These are phyloP conservation scores for Acanthornis magna DNA, from an alignment of 2,797 vertebrate species.

Conservation along the genomic window DNA sequence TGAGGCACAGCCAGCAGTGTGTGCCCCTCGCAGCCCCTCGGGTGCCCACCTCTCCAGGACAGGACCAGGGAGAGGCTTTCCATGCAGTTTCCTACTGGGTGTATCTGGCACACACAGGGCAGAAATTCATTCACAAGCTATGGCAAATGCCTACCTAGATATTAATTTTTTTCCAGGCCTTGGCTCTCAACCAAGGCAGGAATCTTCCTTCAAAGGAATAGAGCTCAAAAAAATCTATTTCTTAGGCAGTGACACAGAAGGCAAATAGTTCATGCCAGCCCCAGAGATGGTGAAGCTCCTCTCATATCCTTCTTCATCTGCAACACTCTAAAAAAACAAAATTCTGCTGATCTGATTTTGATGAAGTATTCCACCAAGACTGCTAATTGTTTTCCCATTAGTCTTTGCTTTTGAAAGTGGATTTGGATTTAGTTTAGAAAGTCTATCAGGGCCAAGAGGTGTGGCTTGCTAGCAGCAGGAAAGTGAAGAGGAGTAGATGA, in stretches of 20 bases:
- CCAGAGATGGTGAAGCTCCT: not conserved
- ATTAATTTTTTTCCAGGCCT: not conserved
- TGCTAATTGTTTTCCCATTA: conserved; percentile 1
- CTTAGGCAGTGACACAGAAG: not conserved
- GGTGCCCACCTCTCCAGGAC: not conserved
- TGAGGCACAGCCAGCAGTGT: not conserved
- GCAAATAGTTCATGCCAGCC: not conserved
- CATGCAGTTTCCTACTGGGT: not conserved
- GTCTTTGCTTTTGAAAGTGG: not conserved
- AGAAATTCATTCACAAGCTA: not conserved
- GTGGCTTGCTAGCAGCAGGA: not conserved
- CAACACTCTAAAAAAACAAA: not conserved
- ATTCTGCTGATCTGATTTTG: not conserved
- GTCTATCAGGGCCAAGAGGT: not conserved
- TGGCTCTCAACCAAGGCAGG: not conserved
- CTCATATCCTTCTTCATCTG: not conserved
- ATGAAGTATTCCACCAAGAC: not conserved
- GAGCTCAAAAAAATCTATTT: not conserved
- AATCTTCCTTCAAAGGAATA: not conserved
- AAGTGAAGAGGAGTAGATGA: not conserved
- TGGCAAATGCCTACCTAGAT: not conserved
- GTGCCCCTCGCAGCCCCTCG: fast-evolving
- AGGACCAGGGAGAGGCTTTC: not conserved
- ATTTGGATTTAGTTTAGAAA: not conserved
- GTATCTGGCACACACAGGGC: fast-evolving